These are phyloP conservation scores for Aporophyla lueneburgensis DNA, from an alignment of 2,888 invertebrate genomes.

Conservation along the genomic window DNA sequence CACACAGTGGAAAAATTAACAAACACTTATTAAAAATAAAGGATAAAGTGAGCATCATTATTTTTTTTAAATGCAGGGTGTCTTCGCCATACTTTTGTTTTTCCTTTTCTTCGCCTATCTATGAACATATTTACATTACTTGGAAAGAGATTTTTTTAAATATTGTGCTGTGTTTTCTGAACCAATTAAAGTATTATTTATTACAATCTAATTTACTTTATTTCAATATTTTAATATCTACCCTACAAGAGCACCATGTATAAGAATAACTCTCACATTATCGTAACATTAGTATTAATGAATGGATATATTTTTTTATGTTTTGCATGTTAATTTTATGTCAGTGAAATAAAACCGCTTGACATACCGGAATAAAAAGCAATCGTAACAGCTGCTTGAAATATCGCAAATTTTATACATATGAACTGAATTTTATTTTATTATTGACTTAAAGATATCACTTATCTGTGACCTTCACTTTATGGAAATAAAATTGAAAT, in stretches of 20 bases:
- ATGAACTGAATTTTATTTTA: not conserved
- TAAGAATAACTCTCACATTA: constrained; percentile 39
- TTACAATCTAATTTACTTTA: too few species aligned
- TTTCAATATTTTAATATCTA: too few species aligned
- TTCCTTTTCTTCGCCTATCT: too few species aligned
- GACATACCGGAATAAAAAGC: not conserved
- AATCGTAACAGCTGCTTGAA: constrained; percentile 22
- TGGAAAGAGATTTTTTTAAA: too few species aligned
- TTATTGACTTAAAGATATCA: not conserved
- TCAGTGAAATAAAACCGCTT: constrained; percentile 32
- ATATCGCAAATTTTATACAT: constrained; percentile 3
- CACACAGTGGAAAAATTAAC: too few species aligned
- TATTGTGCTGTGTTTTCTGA: too few species aligned
- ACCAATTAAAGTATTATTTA: too few species aligned
- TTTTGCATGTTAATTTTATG: constrained; percentile 49
- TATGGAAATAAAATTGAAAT: not conserved
- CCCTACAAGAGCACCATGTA: constrained; percentile 27
- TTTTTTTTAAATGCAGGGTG: too few species aligned
- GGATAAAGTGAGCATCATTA: too few species aligned
- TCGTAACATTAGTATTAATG: constrained; percentile 46
- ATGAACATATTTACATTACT: too few species aligned
- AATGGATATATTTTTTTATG: constrained; percentile 30
- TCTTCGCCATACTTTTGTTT: too few species aligned
- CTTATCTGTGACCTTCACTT: not conserved
- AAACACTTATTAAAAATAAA: too few species aligned